Percentiles rank a stretch among this genome's conserved stretches.
phyloP scores from a whole-genome alignment of 2,888 invertebrate genomes.

The Tetropium fuscum region DNA sequence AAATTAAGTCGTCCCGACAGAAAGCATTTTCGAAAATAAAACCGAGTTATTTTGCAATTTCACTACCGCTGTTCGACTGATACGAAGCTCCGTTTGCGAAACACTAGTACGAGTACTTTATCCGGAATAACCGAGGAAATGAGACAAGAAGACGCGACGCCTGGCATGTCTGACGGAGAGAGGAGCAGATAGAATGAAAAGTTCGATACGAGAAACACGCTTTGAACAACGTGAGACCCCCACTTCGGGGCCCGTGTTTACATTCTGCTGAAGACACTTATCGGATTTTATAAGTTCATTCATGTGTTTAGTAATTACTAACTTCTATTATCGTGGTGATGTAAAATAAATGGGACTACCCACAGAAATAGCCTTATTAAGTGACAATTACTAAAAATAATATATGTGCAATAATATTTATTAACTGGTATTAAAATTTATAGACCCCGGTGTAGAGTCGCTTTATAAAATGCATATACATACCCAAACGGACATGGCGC shows the following conservation, averaged over 20 bases:
- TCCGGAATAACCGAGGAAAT: conserved; percentile 6
- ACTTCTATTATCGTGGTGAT: no score
- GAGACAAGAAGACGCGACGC: not conserved
- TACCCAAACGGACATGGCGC: no score
- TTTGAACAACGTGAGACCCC: conserved; percentile 25
- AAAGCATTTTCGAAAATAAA: conserved; percentile 2
- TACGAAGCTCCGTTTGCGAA: conserved; percentile 10
- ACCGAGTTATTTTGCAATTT: not conserved
- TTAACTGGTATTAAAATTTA: no score
- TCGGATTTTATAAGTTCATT: no score
- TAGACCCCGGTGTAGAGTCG: no score
- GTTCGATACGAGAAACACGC: conserved; percentile 14
- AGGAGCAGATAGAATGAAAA: conserved; percentile 2
- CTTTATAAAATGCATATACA: no score
- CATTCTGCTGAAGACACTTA: no score
- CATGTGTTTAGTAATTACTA: no score
- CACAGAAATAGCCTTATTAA: no score
- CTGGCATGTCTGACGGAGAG: conserved; percentile 1
- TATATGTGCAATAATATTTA: no score
- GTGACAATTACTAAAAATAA: no score
- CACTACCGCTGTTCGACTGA: conserved; percentile 14
- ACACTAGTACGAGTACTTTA: conserved; percentile 7
- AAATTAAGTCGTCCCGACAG: not conserved
- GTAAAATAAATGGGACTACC: no score
- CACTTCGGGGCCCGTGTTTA: conserved; percentile 11